Evolutionary conservation across 2,113 vertebrate genomes (phyloP).

Genomic region (Galbula dea): DNA sequence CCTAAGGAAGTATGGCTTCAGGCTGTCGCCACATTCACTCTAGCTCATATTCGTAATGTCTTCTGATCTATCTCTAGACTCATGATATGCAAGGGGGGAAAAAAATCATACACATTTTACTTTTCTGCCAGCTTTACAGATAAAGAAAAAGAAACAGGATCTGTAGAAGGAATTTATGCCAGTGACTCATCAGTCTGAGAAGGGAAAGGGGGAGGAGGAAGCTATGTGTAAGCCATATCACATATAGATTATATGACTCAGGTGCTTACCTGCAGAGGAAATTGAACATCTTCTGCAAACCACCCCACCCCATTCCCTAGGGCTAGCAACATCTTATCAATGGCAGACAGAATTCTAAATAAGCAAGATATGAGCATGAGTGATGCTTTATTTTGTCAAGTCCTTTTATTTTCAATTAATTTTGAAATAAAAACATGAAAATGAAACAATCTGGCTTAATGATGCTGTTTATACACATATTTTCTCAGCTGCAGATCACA

Average conservation of each 20-base stretch:
- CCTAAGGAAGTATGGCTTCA: slow-evolving; percentile 12
- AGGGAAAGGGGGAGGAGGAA: background rate
- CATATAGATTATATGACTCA: background rate
- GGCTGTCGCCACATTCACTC: slow-evolving; percentile 40
- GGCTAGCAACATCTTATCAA: background rate
- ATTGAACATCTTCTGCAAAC: background rate
- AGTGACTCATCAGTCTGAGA: background rate
- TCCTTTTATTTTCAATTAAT: background rate
- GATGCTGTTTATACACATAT: slow-evolving; percentile 38
- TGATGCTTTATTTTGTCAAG: background rate
- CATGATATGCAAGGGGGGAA: background rate
- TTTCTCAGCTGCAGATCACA: slow-evolving; percentile 38
- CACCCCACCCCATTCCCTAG: background rate
- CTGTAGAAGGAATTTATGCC: background rate
- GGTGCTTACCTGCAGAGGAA: background rate
- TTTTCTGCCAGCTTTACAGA: background rate
- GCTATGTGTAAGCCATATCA: background rate
- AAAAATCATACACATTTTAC: background rate
- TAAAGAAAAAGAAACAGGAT: background rate
- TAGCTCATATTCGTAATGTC: slow-evolving; percentile 15
- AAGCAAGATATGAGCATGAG: background rate
- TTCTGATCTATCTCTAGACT: slow-evolving; percentile 15
- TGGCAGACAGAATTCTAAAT: background rate
- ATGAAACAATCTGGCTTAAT: slow-evolving; percentile 31
- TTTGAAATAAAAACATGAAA: background rate